These are phyloP conservation scores for Arrhopalites spinosus DNA, from an alignment of 2,888 invertebrate species.

Conservation along the genomic window DNA sequence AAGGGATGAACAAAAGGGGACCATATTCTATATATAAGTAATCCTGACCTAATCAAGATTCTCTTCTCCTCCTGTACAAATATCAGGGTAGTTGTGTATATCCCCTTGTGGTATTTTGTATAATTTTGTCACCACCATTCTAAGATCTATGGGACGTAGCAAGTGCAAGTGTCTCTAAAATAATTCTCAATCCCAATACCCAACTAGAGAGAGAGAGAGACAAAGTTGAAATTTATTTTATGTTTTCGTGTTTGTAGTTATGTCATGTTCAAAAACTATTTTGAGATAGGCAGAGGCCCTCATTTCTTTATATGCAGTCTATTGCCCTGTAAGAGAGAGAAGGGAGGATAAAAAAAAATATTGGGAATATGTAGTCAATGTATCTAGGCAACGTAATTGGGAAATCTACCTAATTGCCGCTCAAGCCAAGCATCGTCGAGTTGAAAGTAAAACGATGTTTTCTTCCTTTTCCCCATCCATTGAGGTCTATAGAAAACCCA, in stretches of 20 bases:
- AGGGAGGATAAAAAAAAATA: not conserved
- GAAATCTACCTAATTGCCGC: constrained; percentile 46
- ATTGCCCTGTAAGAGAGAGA: not conserved
- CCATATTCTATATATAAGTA: no score
- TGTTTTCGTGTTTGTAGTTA: not conserved
- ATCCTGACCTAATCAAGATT: no score
- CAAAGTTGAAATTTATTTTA: not conserved
- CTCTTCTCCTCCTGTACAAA: no score
- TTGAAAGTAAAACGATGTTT: constrained; percentile 54
- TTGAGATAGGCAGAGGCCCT: not conserved
- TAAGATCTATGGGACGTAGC: no score
- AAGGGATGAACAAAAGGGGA: no score
- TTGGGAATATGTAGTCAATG: no score
- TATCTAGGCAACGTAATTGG: constrained; percentile 14
- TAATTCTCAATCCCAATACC: not conserved
- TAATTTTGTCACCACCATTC: no score
- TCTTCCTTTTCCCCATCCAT: constrained; percentile 25
- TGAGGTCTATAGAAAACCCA: constrained; percentile 41
- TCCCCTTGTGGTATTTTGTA: not conserved
- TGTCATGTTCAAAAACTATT: not conserved
- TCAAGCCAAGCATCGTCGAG: constrained; percentile 40
- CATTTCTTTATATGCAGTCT: not conserved
- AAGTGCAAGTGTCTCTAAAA: no score
- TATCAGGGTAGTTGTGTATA: no score
- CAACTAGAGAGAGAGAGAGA: not conserved